These are phyloP conservation scores for Macquaria ambigua DNA, from an alignment of 2,113 vertebrate species.

Conservation along the genomic window DNA sequence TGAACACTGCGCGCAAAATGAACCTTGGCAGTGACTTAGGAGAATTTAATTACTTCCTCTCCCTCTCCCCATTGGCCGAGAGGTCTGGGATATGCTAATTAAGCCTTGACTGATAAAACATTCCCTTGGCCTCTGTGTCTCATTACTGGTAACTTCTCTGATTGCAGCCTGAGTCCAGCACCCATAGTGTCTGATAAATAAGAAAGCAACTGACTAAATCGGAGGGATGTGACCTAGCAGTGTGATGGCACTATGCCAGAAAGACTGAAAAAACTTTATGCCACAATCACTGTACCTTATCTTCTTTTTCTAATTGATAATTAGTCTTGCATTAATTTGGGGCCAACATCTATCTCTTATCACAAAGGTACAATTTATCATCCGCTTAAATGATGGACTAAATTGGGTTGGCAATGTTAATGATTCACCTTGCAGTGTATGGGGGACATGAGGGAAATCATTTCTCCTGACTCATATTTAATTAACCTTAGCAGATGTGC, in stretches of 20 bases:
- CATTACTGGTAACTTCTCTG: constrained; percentile 71
- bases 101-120: constrained; percentile 75
- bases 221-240: constrained; percentile 43
- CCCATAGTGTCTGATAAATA: constrained; percentile 60
- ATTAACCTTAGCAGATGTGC: constrained; percentile 79
- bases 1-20: constrained; percentile 31
- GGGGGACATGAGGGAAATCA: constrained; percentile 66
- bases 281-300: constrained; percentile 73
- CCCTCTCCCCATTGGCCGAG: constrained; percentile 69
- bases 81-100: constrained; percentile 78
- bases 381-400: constrained; percentile 72
- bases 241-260: constrained; percentile 10
- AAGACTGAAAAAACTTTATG: constrained; percentile 57
- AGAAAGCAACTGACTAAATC: constrained; percentile 57
- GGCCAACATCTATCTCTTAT: constrained; percentile 78
- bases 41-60: constrained; percentile 69
- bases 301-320: constrained; percentile 83
- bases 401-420: constrained; percentile 77
- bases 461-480: constrained; percentile 78
- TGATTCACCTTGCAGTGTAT: constrained; percentile 73
- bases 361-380: constrained; percentile 79
- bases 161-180: constrained; percentile 54
- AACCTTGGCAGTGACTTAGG: constrained; percentile 59
- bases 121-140: constrained; percentile 68
- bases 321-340: constrained; percentile 80